Base-by-base conservation (phyloP, 1,140 invertebrate genomes). In the Diabrotica undecimpunctata region DNA sequence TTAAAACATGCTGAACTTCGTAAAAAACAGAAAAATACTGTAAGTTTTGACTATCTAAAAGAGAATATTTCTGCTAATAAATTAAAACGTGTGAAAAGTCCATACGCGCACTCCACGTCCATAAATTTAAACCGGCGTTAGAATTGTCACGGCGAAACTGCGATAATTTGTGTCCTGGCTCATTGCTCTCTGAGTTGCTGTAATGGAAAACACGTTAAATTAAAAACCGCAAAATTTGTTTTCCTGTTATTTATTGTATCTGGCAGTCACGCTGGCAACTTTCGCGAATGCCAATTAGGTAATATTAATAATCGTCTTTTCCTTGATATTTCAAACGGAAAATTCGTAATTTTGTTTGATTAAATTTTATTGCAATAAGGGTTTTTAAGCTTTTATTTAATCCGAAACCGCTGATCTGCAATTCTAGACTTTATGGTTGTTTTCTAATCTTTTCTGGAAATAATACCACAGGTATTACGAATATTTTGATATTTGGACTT, bases 181-280 rank as follows among this genome's bases (percentile, higher is more conserved):
- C 58, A 60, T 50, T 60, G 39, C 58, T 60, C 41, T 41, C 41
- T 12, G 46, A 60, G 13, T 25, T 41, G 58, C 39, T 25, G 39
- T 60, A 46, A 60, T 60, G 58, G 58, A 60, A 60, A 60, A 60
- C 58, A 46, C 58, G 58, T 60, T 60, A 60, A 60, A 60, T 60
- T 51, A 60, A 60, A 60, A 60, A 60, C 58, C 58, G 39, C 58
- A 35, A 36, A 60, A 60, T 60, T 60, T 50, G 58, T 60, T 60
- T 60, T 10, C 35, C 7, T 10, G n/a, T 41, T 41, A 60, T 60
- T 60, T 60, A 60, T 51, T 46, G n/a, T 46, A 46, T 46, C 41
- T 6, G 8, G 41, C n/a, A 46, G 25, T 25, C 25, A 25, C 25
- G 25, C 25, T 25, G 25, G 41, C 41, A n/a, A 10, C 8, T 46